phyloP scores from a whole-genome alignment of 2,888 invertebrate species.

The Caenorhabditis becei region DNA sequence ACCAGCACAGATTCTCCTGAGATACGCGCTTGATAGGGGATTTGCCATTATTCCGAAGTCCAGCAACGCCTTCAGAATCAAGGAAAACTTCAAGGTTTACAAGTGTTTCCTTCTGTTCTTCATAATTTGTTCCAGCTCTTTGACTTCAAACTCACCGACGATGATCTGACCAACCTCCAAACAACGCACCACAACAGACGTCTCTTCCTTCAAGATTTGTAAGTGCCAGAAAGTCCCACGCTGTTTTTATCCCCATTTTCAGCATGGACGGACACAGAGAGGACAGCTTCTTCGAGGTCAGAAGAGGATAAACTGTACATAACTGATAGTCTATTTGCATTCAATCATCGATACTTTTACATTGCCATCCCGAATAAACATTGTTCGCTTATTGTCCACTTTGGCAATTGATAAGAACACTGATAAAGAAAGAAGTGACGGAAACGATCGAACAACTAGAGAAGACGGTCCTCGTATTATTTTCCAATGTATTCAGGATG shows the following conservation, averaged over 20 bases:
- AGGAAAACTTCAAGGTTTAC: constrained; percentile 37
- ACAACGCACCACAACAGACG: constrained; percentile 24
- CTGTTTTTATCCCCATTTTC: constrained; percentile 40
- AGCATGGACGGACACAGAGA: constrained; percentile 66
- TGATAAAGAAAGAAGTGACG: too few species aligned
- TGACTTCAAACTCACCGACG: constrained; percentile 44
- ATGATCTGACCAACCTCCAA: constrained; percentile 49
- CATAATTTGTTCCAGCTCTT: constrained; percentile 21
- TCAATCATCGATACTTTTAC: neutral
- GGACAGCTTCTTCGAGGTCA: constrained; percentile 49
- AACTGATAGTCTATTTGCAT: neutral
- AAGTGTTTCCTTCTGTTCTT: neutral
- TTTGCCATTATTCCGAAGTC: constrained; percentile 58
- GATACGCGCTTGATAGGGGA: constrained; percentile 41
- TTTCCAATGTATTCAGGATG: too few species aligned
- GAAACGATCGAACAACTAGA: too few species aligned
- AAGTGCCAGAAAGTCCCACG: constrained; percentile 9
- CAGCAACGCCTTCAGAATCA: constrained; percentile 30
- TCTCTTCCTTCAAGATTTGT: constrained; percentile 61
- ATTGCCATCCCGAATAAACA: neutral
- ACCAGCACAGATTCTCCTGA: constrained; percentile 64
- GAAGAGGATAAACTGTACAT: neutral
- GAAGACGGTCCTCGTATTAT: too few species aligned
- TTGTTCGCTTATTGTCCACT: neutral
- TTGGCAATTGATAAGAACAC: neutral